A percentile compares a stretch with the other conserved stretches of the same genome.
These are phyloP conservation scores for Germaria angustata DNA, from an alignment of 2,888 invertebrate genomes.

Conservation along the genomic window DNA sequence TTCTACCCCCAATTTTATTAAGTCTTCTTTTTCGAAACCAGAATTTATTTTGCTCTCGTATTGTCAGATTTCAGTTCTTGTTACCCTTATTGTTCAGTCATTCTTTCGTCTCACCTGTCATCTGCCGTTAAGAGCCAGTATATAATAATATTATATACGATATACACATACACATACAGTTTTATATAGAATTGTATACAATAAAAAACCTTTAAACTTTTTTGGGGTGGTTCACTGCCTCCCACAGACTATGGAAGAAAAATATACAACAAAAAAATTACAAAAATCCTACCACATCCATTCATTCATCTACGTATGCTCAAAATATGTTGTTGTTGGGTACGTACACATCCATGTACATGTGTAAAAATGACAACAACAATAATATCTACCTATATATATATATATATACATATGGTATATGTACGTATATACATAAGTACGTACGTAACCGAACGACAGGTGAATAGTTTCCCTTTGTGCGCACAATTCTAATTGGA, in stretches of 20 bases:
- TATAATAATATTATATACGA: background rate
- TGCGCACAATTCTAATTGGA: slow-evolving; percentile 73
- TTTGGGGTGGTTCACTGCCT: slow-evolving; percentile 27
- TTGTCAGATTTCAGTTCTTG: slow-evolving; percentile 60
- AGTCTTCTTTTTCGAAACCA: slow-evolving; percentile 14
- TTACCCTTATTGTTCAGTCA: slow-evolving; percentile 40
- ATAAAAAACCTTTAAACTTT: slow-evolving; percentile 50
- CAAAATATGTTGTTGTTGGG: slow-evolving; percentile 11
- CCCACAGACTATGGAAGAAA: slow-evolving; percentile 10
- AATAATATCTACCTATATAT: background rate
- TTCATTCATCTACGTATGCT: slow-evolving; percentile 5
- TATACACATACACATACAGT: background rate
- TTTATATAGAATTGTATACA: background rate
- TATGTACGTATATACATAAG: background rate
- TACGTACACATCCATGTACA: slow-evolving; percentile 12
- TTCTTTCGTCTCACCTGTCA: slow-evolving; percentile 62
- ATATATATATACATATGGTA: background rate
- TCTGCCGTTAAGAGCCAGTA: slow-evolving; percentile 50
- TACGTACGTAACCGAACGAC: slow-evolving; percentile 46
- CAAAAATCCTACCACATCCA: slow-evolving; percentile 46
- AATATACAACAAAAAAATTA: background rate
- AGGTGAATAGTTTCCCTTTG: slow-evolving; percentile 68
- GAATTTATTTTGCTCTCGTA: slow-evolving; percentile 46
- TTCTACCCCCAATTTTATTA: slow-evolving; percentile 59
- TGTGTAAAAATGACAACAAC: slow-evolving; percentile 3